phyloP scores from a whole-genome alignment of 2,888 invertebrate species.

The Blomia tropicalis region DNA sequence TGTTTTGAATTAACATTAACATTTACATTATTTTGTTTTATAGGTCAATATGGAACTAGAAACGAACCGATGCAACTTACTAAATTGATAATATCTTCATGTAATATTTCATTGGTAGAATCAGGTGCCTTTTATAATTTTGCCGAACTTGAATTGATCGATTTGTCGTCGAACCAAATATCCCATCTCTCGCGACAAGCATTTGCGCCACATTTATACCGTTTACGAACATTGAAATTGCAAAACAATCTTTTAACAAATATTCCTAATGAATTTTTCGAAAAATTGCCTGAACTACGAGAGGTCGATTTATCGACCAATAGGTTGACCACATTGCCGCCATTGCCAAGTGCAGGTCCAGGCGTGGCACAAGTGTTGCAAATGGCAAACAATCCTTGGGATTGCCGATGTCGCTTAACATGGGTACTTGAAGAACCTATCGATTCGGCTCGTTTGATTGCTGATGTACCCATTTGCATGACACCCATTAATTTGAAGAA shows the following conservation, averaged over 20 bases:
- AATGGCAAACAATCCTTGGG: constrained; percentile 18
- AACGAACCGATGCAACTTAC: constrained; percentile 20
- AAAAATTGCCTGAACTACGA: constrained; percentile 22
- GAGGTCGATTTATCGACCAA: constrained; percentile 14
- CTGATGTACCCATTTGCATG: constrained; percentile 16
- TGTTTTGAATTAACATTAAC: no score
- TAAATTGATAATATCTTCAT: constrained; percentile 10
- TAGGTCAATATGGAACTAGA: constrained; percentile 23
- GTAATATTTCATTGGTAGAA: constrained; percentile 22
- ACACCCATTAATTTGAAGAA: constrained; percentile 19
- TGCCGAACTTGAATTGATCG: constrained; percentile 23
- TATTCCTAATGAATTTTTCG: constrained; percentile 20
- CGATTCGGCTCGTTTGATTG: constrained; percentile 17
- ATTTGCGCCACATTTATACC: constrained; percentile 21
- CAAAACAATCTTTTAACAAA: constrained; percentile 8
- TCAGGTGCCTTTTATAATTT: constrained; percentile 20
- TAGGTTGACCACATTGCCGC: constrained; percentile 14
- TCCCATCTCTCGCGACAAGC: constrained; percentile 20
- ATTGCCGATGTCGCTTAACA: constrained; percentile 19
- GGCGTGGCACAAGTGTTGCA: constrained; percentile 16
- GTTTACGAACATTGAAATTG: constrained; percentile 16
- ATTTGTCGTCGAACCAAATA: constrained; percentile 20
- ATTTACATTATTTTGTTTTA: not conserved
- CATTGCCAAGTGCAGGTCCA: constrained; percentile 9
- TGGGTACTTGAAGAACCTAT: constrained; percentile 20